Conservation (phyloP, 2,113 vertebrate genomes). For the Pituophis catenifer region DNA sequence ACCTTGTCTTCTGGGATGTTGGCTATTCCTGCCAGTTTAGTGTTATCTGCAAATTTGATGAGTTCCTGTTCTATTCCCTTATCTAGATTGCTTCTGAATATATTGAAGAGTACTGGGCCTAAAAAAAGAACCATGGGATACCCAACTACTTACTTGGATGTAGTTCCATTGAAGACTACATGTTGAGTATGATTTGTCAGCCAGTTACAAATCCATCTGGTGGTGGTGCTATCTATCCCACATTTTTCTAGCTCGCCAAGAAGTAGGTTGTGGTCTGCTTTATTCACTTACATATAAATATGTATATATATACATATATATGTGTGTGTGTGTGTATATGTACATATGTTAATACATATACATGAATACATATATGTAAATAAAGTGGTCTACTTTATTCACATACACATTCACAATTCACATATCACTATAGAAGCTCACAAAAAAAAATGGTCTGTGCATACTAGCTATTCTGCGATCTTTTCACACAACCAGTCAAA, state of each 20-base stretch:
- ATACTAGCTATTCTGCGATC: background rate
- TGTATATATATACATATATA: rapidly evolving
- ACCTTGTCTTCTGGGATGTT: no score
- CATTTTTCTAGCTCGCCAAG: background rate
- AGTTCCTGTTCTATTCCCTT: background rate
- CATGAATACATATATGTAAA: background rate
- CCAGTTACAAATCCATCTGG: background rate
- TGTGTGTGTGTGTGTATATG: no score
- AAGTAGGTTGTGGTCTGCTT: no score
- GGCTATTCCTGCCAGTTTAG: no score
- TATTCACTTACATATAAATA: background rate
- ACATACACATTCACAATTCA: background rate
- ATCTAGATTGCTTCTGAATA: background rate
- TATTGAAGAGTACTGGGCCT: background rate
- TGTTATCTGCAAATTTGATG: background rate
- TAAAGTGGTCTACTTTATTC: background rate
- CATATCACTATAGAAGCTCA: background rate
- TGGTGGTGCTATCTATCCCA: background rate
- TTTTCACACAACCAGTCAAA: background rate
- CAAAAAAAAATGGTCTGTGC: background rate
- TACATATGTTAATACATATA: background rate
- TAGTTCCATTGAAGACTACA: background rate
- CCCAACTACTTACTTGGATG: background rate
- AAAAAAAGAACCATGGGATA: background rate
- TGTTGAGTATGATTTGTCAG: background rate